Percentiles rank a stretch among this genome's conserved stretches.
Conservation (phyloP, 2,113 vertebrate species). For the Oryzias javanicus region DNA sequence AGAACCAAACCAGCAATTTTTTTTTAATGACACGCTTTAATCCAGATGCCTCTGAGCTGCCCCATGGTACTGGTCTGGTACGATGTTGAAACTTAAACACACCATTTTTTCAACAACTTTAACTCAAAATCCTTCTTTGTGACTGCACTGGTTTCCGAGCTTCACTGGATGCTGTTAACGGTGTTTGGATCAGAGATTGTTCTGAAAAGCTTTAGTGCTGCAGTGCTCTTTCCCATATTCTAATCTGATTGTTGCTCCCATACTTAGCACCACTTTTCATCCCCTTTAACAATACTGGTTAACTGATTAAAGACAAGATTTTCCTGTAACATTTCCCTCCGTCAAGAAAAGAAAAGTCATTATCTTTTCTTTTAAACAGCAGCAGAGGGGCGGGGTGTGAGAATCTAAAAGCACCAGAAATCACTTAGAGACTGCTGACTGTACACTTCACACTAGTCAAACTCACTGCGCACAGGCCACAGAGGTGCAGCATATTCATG, state of each 20-base stretch:
- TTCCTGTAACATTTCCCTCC: slow-evolving; percentile 1
- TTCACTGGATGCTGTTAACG: no score
- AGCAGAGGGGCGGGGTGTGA: slow-evolving; percentile 25
- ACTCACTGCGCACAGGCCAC: slow-evolving; percentile 28
- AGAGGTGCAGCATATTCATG: slow-evolving; percentile 51
- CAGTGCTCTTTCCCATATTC: slow-evolving; percentile 1
- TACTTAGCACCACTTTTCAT: slow-evolving; percentile 9
- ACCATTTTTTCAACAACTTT: no score
- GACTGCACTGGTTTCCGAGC: no score
- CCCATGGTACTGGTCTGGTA: no score
- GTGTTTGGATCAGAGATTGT: no score
- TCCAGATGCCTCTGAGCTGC: no score
- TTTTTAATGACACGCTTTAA: no score
- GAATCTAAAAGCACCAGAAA: slow-evolving; percentile 67
- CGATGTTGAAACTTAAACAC: no score
- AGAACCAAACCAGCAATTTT: no score
- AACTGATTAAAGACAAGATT: slow-evolving; percentile 13
- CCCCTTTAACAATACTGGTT: slow-evolving; percentile 20
- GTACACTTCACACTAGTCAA: slow-evolving; percentile 33
- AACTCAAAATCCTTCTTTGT: no score
- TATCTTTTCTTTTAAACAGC: slow-evolving; percentile 41
- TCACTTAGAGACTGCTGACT: slow-evolving; percentile 65
- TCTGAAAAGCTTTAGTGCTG: not conserved
- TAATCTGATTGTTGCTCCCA: not conserved
- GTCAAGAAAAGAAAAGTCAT: slow-evolving; percentile 37